Evolutionary conservation across 2,888 invertebrate genomes (phyloP), one percentile per base, ranked within the genome.

Genomic region (Ptychoptera contaminata): DNA sequence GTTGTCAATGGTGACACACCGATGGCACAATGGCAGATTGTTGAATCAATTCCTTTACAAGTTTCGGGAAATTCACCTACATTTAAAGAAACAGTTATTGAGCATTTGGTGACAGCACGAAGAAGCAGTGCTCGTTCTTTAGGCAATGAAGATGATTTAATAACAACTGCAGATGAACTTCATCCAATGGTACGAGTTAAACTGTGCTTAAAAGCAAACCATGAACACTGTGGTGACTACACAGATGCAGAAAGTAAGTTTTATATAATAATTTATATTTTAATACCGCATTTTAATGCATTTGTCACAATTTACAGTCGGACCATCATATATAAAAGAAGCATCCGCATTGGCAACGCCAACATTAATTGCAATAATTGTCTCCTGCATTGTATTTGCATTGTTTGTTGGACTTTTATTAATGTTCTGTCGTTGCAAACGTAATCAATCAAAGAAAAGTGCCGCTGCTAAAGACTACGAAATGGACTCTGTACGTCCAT

Each of bases 381-480:
- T 85, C 16, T 82, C 83, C 39, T 81, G 82, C 53, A 76, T 84
- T 46, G 82, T 87, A n/a, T 82, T 85, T 54, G 71, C 84, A 5
- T 67, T 86, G 1, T 83, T 84, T 59, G 73, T 81, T 36, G 79
- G 79, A 11, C 67, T 88, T 7, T 66, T 88, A 47, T 71, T 86
- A 54, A 76, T 90, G 58, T 87, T 87, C 70, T 90, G 88, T 59
- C 80, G 84, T 48, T 85, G 88, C 64, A 83, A 83, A 55, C 76
- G 82, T 48, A 81, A 80, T 57, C 82, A 82, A 58, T 77, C 77
- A 54, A 85, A 85, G 62, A 86, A 88, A 63, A 81, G 85, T 51
- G 72, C 72, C 49, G 78, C 79, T 53, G 76, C 82, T 29, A 91
- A 91, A 66, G 88, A 90, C 62, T 88, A 88, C 62, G 90, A 90